Conservation (phyloP, 2,797 vertebrate species). For the Sebastes minor region DNA sequence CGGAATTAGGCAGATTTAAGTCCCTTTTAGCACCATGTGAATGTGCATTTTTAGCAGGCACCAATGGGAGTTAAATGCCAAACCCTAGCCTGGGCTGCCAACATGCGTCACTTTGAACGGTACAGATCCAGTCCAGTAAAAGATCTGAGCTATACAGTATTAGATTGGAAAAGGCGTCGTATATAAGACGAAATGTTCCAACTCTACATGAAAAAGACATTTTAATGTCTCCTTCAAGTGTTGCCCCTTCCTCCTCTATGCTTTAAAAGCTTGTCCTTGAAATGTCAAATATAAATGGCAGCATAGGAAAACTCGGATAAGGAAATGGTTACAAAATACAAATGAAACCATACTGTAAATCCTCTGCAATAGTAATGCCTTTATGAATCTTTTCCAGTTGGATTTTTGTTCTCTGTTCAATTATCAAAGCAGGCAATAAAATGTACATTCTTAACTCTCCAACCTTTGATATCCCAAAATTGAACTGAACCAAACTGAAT, state of each 20-base stretch:
- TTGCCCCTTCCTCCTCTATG: not conserved
- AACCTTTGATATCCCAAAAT: not conserved
- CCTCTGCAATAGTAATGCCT: not conserved
- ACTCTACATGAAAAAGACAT: not conserved
- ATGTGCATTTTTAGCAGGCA: not conserved
- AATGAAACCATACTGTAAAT: not conserved
- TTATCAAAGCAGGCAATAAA: not conserved
- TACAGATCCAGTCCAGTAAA: not conserved
- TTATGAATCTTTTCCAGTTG: too few species aligned
- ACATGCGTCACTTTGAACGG: not conserved
- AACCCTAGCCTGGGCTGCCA: not conserved
- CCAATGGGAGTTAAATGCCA: conserved; percentile 7
- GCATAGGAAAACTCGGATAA: not conserved
- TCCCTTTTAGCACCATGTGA: not conserved
- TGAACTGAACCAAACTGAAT: not conserved
- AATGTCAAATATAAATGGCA: conserved; percentile 26
- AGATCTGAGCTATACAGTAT: not conserved
- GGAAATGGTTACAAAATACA: not conserved
- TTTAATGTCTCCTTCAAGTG: not conserved
- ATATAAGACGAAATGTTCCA: not conserved
- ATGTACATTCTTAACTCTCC: not conserved
- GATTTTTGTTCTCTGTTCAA: not conserved
- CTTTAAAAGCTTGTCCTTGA: conserved; percentile 13
- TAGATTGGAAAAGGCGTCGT: not conserved
- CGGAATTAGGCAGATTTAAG: not conserved